These are phyloP conservation scores for Kradibia gibbosae DNA, from an alignment of 1,140 invertebrate genomes.

Conservation along the genomic window DNA sequence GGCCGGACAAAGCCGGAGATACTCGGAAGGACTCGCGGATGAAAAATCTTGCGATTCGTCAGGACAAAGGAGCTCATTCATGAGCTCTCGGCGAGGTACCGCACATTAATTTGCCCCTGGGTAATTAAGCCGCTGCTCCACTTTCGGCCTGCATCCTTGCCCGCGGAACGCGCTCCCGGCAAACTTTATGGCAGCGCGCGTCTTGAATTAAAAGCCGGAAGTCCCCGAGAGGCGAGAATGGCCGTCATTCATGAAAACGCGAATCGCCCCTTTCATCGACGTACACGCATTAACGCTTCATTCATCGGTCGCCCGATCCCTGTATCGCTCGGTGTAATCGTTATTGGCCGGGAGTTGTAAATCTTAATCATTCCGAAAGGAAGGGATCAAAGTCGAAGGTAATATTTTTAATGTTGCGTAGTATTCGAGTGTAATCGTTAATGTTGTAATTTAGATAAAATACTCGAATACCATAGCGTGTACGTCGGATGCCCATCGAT, in stretches of 20 bases:
- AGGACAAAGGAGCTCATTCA: conserved; percentile 30
- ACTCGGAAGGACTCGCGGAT: neutral
- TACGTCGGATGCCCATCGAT: no score
- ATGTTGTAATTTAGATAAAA: neutral
- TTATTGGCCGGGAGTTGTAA: neutral
- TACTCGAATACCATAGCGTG: no score
- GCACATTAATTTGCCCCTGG: conserved; percentile 29
- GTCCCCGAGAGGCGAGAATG: conserved; percentile 48
- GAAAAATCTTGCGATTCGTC: neutral
- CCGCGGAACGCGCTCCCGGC: neutral
- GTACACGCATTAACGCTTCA: no score
- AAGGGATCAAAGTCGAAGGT: no score
- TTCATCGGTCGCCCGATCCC: no score
- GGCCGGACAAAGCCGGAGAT: no score
- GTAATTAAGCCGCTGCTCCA: neutral
- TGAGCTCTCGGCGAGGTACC: neutral
- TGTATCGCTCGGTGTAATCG: neutral
- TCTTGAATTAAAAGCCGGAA: conserved; percentile 57
- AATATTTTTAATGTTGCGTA: neutral
- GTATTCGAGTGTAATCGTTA: neutral
- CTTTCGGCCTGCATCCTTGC: neutral
- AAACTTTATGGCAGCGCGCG: conserved; percentile 42
- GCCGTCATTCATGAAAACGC: conserved; percentile 47
- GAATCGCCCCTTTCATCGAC: neutral
- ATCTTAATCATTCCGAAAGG: neutral